Evolutionary conservation across 1,140 invertebrate species (phyloP), one percentile per base, ranked within the genome.

Genomic region (Philotrypesis tridentata): DNA sequence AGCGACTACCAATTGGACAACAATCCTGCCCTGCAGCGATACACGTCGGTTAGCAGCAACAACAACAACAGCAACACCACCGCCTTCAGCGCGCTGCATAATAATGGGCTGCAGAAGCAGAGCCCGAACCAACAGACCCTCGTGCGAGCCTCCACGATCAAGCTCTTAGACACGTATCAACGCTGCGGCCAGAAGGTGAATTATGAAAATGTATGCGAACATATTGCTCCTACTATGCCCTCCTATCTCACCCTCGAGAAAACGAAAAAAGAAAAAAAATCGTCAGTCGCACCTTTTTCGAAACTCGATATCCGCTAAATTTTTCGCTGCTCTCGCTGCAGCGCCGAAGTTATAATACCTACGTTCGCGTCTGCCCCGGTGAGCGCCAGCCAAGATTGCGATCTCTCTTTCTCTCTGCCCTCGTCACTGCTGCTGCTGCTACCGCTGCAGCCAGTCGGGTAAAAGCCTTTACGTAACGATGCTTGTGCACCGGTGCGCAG

Each of bases 101-200:
- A 92, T 90, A 91, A 92, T 90, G 89, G 89, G 86, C 88, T 91
- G 85, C 91, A 92, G 81, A 92, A 92, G 87, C 93, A 91, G 90
- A 91, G 92, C 80, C 92, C 92, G 86, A 92, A 89, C 87, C 92
- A 93, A 87, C 94, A 95, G 87, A 94, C 93, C 87, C 93, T 94
- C 89, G 93, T 95, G 85, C 93, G 94, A 86, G 93, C 94, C 85
- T 95, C 94, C 79, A 95, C 95, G 84, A 95, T 95, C 89, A 95
- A 95, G 92, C 92, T 95, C 85, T 89, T 95, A 93, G 95, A 95
- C 88, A 94, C 94, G 83, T 95, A 95, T 88, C 94, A 95, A 85
- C 94, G 94, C 88, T 94, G 94, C 89, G 94, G 94, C 88, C 94
- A 94, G 89, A 94, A 95, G 93, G 94, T 95, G 29, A 8, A 55